Evolutionary conservation across 2,888 invertebrate genomes (phyloP).

Genomic region (Arge pagana): DNA sequence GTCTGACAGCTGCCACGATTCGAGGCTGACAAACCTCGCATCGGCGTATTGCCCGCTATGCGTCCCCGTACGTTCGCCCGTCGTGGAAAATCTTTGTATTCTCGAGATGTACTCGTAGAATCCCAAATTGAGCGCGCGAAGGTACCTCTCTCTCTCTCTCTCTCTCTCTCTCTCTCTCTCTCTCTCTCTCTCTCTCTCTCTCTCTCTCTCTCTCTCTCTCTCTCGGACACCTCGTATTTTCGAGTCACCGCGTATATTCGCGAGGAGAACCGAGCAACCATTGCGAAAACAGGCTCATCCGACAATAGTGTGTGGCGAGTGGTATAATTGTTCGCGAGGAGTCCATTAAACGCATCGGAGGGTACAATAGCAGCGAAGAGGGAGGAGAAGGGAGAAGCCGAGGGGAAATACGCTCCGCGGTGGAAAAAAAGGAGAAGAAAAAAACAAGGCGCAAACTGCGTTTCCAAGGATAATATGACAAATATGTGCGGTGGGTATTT

Average conservation of each 20-base stretch:
- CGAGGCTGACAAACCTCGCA: too few species aligned
- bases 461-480: too few species aligned
- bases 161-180: slow-evolving; percentile 8
- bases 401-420: too few species aligned
- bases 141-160: neutral
- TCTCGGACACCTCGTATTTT: slow-evolving; percentile 15
- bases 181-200: slow-evolving; percentile 16
- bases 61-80: too few species aligned
- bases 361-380: slow-evolving; percentile 30
- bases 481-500: too few species aligned
- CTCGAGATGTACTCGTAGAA: neutral
- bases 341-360: slow-evolving; percentile 39
- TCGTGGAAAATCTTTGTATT: too few species aligned
- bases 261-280: slow-evolving; percentile 13
- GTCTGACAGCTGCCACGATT: too few species aligned
- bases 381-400: slow-evolving; percentile 19
- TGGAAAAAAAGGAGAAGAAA: too few species aligned
- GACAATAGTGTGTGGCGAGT: slow-evolving; percentile 33
- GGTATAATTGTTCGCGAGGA: slow-evolving; percentile 37
- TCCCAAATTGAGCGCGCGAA: neutral
- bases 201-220: slow-evolving; percentile 14
- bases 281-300: slow-evolving; percentile 16
- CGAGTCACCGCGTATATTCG: slow-evolving; percentile 18
- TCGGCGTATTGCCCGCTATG: too few species aligned
- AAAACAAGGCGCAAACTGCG: too few species aligned